These are phyloP conservation scores for Cryptoleucopteryx plumbea DNA, from an alignment of 2,113 vertebrate species.

Conservation along the genomic window DNA sequence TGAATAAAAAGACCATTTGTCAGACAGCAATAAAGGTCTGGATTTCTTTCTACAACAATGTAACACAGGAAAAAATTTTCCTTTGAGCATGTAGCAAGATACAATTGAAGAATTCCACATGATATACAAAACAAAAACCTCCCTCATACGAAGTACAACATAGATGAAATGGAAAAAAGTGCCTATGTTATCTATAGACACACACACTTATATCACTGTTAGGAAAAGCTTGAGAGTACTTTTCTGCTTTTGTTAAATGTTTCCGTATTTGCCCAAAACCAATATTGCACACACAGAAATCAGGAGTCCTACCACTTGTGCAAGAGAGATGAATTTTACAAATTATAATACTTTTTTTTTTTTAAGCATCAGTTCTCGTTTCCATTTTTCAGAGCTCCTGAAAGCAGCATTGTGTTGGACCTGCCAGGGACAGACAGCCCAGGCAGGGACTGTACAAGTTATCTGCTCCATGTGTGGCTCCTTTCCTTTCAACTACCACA, in stretches of 20 bases:
- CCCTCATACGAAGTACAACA: background rate
- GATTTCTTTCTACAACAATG: background rate
- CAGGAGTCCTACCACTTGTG: background rate
- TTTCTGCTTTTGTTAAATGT: background rate
- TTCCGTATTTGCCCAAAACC: background rate
- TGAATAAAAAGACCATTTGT: background rate
- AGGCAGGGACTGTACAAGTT: background rate
- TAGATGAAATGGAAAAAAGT: background rate
- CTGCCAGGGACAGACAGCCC: background rate
- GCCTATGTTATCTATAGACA: background rate
- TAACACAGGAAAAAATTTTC: background rate
- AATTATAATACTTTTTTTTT: background rate
- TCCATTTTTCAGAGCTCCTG: background rate
- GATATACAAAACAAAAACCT: background rate
- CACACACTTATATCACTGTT: background rate
- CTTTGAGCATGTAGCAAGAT: background rate
- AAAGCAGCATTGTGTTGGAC: fast-evolving
- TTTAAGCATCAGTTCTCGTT: background rate
- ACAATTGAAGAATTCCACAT: background rate
- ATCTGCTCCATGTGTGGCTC: background rate
- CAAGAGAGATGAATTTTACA: background rate
- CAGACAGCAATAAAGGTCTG: background rate
- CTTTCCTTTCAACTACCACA: background rate
- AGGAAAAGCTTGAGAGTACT: background rate
- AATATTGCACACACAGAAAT: background rate